Evolutionary conservation across 2,797 vertebrate species (phyloP), one percentile per base, ranked within the genome.

Genomic region (Dallia pectoralis): DNA sequence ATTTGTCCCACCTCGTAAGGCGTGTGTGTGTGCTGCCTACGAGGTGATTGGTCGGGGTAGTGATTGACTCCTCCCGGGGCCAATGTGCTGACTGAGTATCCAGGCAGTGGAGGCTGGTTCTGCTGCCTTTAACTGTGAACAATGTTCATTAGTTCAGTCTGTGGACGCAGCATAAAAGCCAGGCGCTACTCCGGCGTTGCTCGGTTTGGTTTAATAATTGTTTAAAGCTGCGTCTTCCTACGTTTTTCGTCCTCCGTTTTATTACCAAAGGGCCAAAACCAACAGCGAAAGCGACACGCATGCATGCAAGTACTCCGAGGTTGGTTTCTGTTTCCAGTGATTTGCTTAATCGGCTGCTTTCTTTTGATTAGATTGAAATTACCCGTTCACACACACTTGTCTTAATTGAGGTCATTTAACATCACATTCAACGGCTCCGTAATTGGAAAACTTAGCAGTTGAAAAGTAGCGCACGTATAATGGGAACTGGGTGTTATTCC

Each of bases 341-440:
- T 82, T 85, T 78, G 79, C 82, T 81, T 87, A 84, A 84, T 76
- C 75, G 79, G 85, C 86, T 87, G 84, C 79, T 89, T 89, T 84
- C 77, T 76, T 79, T 81, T 85, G 84, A 88, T 87, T 87, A 85
- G 69, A 86, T 87, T 88, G 79, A 79, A 89, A 91, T 84, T 75
- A 85, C 82, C 83, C 77, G 80, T 87, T 82, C 80, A 87, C 80
- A 86, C 88, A 86, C 65, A 29, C 80, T 89, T 88, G 86, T 90
- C 89, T 89, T 92, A 91, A 92, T 89, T 88, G 85, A 89, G 90
- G 87, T 90, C 79, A 59, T 82, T 79, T 83, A 74, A 80, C 81
- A 81, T 77, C 70, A 85, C 65, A 25, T 85, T 83, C 82, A 79
- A 59, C 82, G 86, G 84, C 81, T 87, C 82, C 69, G 79, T 88